phyloP scores from a whole-genome alignment of 2,888 invertebrate genomes.

The Ectemnius lituratus region DNA sequence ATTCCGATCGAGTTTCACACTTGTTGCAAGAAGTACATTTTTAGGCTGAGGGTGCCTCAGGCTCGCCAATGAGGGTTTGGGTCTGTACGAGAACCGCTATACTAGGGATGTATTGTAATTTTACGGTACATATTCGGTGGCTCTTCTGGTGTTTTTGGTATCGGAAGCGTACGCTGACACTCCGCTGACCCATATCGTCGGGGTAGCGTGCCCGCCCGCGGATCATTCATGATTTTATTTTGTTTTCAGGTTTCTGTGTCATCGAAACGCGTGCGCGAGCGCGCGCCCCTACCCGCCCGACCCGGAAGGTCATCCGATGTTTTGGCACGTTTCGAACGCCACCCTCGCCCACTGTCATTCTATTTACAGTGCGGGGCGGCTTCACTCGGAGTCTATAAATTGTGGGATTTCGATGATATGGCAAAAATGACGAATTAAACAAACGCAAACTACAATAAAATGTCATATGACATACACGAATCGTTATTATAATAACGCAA shows the following conservation, averaged over 20 bases:
- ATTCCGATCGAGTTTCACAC: not conserved
- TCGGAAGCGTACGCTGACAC: slow-evolving; percentile 3
- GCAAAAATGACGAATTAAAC: too few species aligned
- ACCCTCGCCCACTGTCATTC: not conserved
- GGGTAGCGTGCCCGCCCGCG: not conserved
- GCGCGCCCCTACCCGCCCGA: not conserved
- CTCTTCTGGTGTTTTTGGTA: not conserved
- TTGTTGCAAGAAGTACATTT: not conserved
- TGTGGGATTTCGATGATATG: too few species aligned
- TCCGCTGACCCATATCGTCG: slow-evolving; percentile 4
- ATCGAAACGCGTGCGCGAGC: not conserved
- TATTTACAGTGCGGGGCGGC: too few species aligned
- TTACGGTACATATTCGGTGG: slow-evolving; percentile 4
- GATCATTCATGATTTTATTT: slow-evolving; percentile 7
- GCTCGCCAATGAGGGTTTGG: not conserved
- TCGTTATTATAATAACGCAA: too few species aligned
- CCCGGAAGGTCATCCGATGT: slow-evolving; percentile 6
- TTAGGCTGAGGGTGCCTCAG: not conserved
- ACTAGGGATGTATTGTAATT: not conserved
- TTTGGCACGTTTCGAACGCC: too few species aligned
- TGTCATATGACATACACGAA: too few species aligned
- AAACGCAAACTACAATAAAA: too few species aligned
- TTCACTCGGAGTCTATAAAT: too few species aligned
- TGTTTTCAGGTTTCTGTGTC: not conserved
- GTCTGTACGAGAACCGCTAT: too few species aligned